Conservation (phyloP, 2,113 vertebrate genomes). For the human region DNA sequence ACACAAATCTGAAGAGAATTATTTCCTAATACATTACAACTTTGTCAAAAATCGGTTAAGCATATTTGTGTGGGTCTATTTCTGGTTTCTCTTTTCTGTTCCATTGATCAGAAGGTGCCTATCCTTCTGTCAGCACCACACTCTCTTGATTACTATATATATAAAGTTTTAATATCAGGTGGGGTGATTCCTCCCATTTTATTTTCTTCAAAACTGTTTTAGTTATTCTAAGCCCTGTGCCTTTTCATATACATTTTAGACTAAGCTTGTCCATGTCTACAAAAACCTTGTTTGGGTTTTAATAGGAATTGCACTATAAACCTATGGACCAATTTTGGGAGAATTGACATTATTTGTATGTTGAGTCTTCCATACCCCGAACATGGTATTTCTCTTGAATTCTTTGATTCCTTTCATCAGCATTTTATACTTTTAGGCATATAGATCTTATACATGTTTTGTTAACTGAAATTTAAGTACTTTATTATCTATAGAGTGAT, state of each 20-base stretch:
- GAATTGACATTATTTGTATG: not conserved
- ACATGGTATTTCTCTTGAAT: not conserved
- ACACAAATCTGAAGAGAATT: not conserved
- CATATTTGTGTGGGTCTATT: not conserved
- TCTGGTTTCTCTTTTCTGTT: not conserved
- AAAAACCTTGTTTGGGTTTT: not conserved
- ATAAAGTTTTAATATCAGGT: not conserved
- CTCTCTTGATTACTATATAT: not conserved
- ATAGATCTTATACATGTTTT: not conserved
- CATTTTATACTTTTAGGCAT: not conserved
- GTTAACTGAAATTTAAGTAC: not conserved
- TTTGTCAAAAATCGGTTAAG: not conserved
- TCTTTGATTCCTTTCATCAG: not conserved
- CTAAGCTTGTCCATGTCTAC: not conserved
- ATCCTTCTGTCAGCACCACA: not conserved
- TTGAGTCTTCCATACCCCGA: not conserved
- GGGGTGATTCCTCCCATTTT: not conserved
- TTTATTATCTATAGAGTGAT: not conserved
- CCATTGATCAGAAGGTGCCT: not conserved
- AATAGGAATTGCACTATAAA: not conserved
- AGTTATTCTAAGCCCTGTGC: not conserved
- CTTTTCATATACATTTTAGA: not conserved
- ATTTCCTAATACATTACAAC: not conserved
- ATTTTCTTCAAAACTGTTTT: not conserved
- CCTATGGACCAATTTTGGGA: not conserved